Evolutionary conservation across 1,140 invertebrate species (phyloP), one percentile per base, ranked within the genome.

Genomic region (Drosophila auraria): DNA sequence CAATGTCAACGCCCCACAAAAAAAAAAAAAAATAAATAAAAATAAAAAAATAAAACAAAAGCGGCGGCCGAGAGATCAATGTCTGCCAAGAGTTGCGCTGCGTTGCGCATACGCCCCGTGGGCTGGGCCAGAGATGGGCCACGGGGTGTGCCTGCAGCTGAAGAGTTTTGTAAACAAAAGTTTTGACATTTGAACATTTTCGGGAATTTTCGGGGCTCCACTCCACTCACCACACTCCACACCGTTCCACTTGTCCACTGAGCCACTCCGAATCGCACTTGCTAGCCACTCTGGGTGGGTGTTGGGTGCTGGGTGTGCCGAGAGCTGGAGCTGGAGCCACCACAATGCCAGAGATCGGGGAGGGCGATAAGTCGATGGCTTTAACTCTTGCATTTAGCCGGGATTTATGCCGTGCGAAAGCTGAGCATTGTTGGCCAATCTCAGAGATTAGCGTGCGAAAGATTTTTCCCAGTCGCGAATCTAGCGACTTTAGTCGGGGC

Each of bases 391-490:
- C 45, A 63, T 80, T 76, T 64, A 56, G 50, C 27, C 44, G 50
- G 64, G 74, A 86, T 86, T 82, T 82, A 70, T 70, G 83, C 75
- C 79, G 82, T 87, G 83, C 60, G 78, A 87, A 82, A 53, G n/a
- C 12, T 70, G 30, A 11, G 62, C 69, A 44, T 78, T 78, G 75
- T 69, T 78, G 68, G 60, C 49, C 63, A 72, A 80, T 75, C 74
- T 59, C 47, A n/a, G 50, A 72, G 63, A 76, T 75, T 70, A 61
- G 50, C 76, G 83, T 87, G 83, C 60, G 83, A 87, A 82, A 63
- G 50, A 59, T 51, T 33, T 27, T 70, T 62, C 25, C 47, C 38
- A 60, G 66, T 56, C 47, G 3, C 47, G 25, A 27, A 25, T 45
- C 63, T 25, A 6, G 36, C 44, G 14, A 14, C 49, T 45, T 45